Evolutionary conservation across 2,888 invertebrate species (phyloP), one percentile per base, ranked within the genome.

Genomic region (Azorinus chamasolen): DNA sequence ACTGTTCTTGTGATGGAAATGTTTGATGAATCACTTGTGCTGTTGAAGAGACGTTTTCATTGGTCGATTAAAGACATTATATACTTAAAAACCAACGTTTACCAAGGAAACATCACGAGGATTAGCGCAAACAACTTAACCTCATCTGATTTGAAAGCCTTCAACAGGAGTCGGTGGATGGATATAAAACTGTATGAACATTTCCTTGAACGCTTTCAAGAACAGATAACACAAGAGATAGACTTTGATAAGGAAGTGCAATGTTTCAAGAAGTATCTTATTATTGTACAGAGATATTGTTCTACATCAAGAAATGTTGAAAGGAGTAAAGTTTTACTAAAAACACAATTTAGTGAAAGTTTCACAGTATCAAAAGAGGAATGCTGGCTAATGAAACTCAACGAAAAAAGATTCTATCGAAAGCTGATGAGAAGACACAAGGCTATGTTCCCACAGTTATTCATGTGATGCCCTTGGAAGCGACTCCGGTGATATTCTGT

Each of bases 21-120:
- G n/a, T 51, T 51, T 18, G 51, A 51, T 18, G 51, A 51, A 20
- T 46, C 46, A n/a, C 46, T 46, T 6, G n/a, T 46, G 6, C 6
- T 46, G n/a, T 20, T 46, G 18, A 46, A 46, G 20, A 5, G 46
- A 16, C 6, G 46, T 6, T 46, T 46, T 6, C 18, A 5, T 16
- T 46, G 46, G 46, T 18, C 46, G 6, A 46, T 20, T 10, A 46
- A 46, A 16, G 46, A 46, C 20, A 46, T 46, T 10, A 10, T 51
- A 12, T 51, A 22, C 22, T 8, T 51, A 4, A 51, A 5, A 46
- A 46, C 16, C 6, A 46, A 46, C n/a, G 51, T 25, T 51, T 6
- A n/a, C n/a, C n/a, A n/a, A n/a, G n/a, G n/a, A n/a, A n/a, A n/a
- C n/a, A n/a, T n/a, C n/a, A n/a, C n/a, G n/a, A n/a, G n/a, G n/a